A percentile compares a stretch with the other conserved stretches of the same genome.
Evolutionary conservation across 1,140 invertebrate genomes (phyloP).

Genomic region (Hycleus cichorii): DNA sequence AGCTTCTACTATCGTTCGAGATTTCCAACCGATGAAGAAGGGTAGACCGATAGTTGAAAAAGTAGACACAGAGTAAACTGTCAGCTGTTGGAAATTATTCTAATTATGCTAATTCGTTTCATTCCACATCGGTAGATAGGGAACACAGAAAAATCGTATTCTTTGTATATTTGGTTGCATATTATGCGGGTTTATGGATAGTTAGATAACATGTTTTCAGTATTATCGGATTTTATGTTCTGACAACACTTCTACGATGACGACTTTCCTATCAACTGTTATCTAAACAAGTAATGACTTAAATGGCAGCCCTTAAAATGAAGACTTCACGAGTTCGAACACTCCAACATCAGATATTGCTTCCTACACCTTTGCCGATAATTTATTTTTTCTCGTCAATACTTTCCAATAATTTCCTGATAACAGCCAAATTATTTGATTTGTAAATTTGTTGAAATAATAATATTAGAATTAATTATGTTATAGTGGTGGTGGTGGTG

Average conservation of each 20-base stretch:
- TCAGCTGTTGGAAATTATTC: slow-evolving; percentile 41
- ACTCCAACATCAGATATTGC: slow-evolving; percentile 13
- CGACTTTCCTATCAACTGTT: slow-evolving; percentile 15
- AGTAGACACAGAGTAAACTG: slow-evolving; percentile 33
- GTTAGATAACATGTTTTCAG: slow-evolving; percentile 3
- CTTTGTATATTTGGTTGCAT: slow-evolving; percentile 8
- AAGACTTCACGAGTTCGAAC: slow-evolving; percentile 7
- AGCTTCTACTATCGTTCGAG: slow-evolving; percentile 3
- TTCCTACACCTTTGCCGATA: slow-evolving; percentile 14
- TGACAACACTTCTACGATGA: not conserved
- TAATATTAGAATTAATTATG: too few species aligned
- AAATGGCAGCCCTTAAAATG: slow-evolving; percentile 18
- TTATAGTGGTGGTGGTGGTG: too few species aligned
- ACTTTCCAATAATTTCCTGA: slow-evolving; percentile 4
- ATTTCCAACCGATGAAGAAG: too few species aligned
- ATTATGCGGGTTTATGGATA: not conserved
- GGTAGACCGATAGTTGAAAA: slow-evolving; percentile 14
- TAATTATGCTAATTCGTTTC: slow-evolving; percentile 40
- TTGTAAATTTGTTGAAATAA: too few species aligned
- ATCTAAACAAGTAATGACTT: slow-evolving; percentile 20
- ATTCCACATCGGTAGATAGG: not conserved
- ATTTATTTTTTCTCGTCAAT: slow-evolving; percentile 3
- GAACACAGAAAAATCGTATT: not conserved
- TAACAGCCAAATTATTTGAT: not conserved
- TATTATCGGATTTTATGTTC: slow-evolving; percentile 19